phyloP scores from a whole-genome alignment of 2,113 vertebrate genomes.

The Emberiza fucata region DNA sequence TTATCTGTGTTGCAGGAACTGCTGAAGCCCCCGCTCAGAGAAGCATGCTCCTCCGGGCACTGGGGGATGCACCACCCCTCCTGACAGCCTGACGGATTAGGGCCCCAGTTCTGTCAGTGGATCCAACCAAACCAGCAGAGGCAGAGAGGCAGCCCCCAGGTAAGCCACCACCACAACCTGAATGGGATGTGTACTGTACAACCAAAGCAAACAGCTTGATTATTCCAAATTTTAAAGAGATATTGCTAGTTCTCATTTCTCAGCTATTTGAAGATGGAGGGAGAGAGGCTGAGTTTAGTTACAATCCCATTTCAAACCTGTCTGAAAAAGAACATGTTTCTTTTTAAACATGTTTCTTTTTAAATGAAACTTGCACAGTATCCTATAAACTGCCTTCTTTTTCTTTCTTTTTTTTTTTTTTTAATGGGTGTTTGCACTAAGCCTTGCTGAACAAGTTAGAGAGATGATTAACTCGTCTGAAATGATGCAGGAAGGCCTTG shows the following conservation, averaged over 20 bases:
- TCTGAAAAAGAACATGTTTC: background rate
- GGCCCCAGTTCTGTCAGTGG: accelerated
- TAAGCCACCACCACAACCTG: background rate
- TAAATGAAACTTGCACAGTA: background rate
- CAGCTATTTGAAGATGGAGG: background rate
- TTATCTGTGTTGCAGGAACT: background rate
- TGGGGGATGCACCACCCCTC: background rate
- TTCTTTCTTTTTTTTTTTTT: background rate
- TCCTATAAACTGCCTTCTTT: background rate
- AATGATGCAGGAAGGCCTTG: background rate
- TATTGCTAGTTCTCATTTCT: background rate
- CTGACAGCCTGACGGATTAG: background rate
- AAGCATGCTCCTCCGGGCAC: background rate
- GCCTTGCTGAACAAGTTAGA: conserved; percentile 22
- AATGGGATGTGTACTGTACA: background rate
- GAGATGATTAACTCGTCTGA: conserved; percentile 39
- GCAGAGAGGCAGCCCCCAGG: background rate
- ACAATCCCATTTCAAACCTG: background rate
- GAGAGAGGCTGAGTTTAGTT: background rate
- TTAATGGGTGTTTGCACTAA: conserved; percentile 41
- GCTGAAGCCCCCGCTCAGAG: background rate
- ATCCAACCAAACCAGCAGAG: accelerated
- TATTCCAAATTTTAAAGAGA: background rate
- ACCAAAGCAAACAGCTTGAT: background rate
- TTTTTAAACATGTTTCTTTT: background rate